These are phyloP conservation scores for Falco punctatus DNA, from an alignment of 2,113 vertebrate species.

Conservation along the genomic window DNA sequence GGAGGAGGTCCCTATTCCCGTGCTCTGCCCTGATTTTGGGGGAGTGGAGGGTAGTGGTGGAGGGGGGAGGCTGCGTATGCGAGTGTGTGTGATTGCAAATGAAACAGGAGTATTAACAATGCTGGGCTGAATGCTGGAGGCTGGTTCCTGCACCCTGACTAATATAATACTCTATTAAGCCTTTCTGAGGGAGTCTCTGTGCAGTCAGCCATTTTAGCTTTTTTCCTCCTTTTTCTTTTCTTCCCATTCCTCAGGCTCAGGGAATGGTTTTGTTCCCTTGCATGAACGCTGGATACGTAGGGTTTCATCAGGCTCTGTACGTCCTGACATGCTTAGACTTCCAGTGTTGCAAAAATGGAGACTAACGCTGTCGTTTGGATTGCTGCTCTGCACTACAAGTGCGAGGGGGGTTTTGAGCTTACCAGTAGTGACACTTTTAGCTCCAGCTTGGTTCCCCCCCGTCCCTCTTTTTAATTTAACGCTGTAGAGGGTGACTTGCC, in stretches of 20 bases:
- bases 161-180: slow-evolving; percentile 88
- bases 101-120: slow-evolving; percentile 84
- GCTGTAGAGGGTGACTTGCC: slow-evolving; percentile 79
- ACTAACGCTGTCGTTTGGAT: slow-evolving; percentile 71
- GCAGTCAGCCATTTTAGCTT: slow-evolving; percentile 98
- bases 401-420: slow-evolving; percentile 69
- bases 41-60: slow-evolving; percentile 48
- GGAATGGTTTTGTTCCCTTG: slow-evolving; percentile 73
- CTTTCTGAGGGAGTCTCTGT: slow-evolving; percentile 86
- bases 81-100: slow-evolving; percentile 72
- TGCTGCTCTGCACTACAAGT: slow-evolving; percentile 79
- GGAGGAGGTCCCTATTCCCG: slow-evolving; percentile 84
- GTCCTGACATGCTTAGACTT: slow-evolving; percentile 74
- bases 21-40: slow-evolving; percentile 72
- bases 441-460: slow-evolving; percentile 74
- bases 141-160: slow-evolving; percentile 80
- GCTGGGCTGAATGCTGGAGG: slow-evolving; percentile 77
- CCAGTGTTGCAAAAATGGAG: slow-evolving; percentile 78
- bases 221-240: slow-evolving; percentile 44
- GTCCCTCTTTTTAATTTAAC: slow-evolving; percentile 71
- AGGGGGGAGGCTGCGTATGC: slow-evolving; percentile 45
- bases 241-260: slow-evolving; percentile 68
- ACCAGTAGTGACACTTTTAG: slow-evolving; percentile 75
- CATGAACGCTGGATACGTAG: slow-evolving; percentile 72
- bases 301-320: slow-evolving; percentile 65